Conservation (phyloP, 30 jellyfish, hydroid and myxozoan species). For the Chironex yamaguchii region DNA sequence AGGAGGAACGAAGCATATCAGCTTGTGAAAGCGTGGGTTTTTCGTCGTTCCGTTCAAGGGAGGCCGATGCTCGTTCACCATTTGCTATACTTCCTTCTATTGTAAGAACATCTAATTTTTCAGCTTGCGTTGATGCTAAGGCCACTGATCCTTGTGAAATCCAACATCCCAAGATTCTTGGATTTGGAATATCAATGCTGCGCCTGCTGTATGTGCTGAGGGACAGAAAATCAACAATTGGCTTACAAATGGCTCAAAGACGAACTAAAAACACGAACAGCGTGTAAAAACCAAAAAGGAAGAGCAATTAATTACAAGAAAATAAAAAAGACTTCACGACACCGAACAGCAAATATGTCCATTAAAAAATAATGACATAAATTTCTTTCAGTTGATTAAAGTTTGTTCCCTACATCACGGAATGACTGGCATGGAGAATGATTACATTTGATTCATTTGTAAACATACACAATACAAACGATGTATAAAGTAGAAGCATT, state of each 20-base stretch:
- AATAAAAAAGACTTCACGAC: neutral
- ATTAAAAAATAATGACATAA: neutral
- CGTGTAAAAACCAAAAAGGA: neutral
- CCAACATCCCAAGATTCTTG: slow-evolving; percentile 88
- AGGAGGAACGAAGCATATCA: slow-evolving; percentile 69
- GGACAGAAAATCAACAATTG: neutral
- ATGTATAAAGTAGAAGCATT: too few species aligned
- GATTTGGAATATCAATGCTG: slow-evolving; percentile 86
- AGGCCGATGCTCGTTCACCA: slow-evolving; percentile 57
- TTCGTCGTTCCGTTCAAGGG: slow-evolving; percentile 56
- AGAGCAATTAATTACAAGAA: neutral
- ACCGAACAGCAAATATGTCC: neutral
- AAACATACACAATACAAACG: too few species aligned
- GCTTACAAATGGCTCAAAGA: neutral
- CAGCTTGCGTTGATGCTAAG: slow-evolving; percentile 76
- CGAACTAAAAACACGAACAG: neutral
- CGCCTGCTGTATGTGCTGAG: slow-evolving; percentile 79
- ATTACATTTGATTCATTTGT: too few species aligned
- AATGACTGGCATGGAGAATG: too few species aligned
- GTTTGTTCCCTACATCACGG: too few species aligned
- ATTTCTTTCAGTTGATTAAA: too few species aligned
- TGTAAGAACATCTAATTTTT: slow-evolving; percentile 74
- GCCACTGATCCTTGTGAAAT: slow-evolving; percentile 74
- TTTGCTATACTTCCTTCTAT: slow-evolving; percentile 83
- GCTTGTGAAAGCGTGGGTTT: slow-evolving; percentile 20